Base-by-base conservation (phyloP, 2,797 vertebrate genomes). In the Xerus rutilus region DNA sequence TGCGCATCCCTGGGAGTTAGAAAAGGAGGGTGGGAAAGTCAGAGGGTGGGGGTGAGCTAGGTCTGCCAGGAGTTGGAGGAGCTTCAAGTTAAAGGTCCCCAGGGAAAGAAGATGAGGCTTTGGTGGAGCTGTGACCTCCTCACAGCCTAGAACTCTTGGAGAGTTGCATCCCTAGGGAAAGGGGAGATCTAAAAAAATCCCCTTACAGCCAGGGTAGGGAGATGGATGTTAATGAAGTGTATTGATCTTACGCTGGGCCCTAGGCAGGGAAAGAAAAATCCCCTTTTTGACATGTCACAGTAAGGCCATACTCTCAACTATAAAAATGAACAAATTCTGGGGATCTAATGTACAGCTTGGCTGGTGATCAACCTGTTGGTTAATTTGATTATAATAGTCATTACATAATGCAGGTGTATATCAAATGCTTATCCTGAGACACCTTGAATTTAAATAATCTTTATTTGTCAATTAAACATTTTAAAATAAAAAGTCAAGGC, bases 11-110 rank as follows among this genome's bases (percentile, higher is more conserved):
- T 8, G 72, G 65, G 72, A 77, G 17, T 86, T 28, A 83, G 77
- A 59, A 88, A 83, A 78, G 39, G 20, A 64, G 32, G 12, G 3
- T 10, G 6, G 32, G 65, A 54, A 70, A 28, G n/a, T 18, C 45
- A 43, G 1, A 18, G 17, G 7, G 10, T 17, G 13, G 74, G 49
- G 32, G 13, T 9, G 25, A 62, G 4, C 17, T 9, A 18, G 17
- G n/a, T 17, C 8, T 3, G 25, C 21, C 13, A 5, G 49, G 35
- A 13, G 2, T 0, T 21, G 11, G 28, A 52, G 12, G 49, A 14
- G 39, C 70, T 49, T 70, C 52, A 20, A 59, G 15, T 67, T 70
- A 30, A 85, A 65, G 18, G 1, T 82, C 54, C 45, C 49, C 70
- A 28, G 69, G 45, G 45, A n/a, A 35, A 54, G 35, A 23, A 45